Evolutionary conservation across 2,888 invertebrate genomes (phyloP), one percentile per base, ranked within the genome.

Genomic region (Polydesmus complanatus): DNA sequence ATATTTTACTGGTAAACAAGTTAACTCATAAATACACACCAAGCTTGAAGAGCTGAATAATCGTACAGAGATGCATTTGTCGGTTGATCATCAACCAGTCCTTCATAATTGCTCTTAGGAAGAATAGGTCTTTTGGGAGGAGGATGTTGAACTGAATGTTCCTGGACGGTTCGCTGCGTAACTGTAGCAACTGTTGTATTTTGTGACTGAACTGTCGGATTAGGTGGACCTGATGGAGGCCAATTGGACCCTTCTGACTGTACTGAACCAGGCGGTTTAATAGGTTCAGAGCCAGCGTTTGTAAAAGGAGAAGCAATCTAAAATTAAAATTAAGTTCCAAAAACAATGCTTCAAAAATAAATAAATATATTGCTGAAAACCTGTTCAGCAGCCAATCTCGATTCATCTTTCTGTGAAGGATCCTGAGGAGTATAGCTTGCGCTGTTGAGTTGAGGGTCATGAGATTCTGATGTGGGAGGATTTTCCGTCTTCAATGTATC

Each of bases 11-110:
- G 37, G 37, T n/a, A n/a, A n/a, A 52, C 18, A 53, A 22, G 5
- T 37, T 37, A 14, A 37, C 37, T 37, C n/a, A n/a, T n/a, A n/a
- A 37, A 5, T 58, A 77, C 81, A 79, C 71, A 88, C 92, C 91
- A 92, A 52, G 85, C 86, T 72, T 87, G 82, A 67, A 88, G 80
- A 68, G 84, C 83, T 67, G 88, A 81, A 77, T 91, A 92, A 76
- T 94, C 92, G 75, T 94, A 94, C 22, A 95, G 80, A 77, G 86
- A 81, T 68, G 87, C 84, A 66, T 87, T 79, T 58, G 64, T 66
- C 61, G 84, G 81, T 72, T 92, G 90, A 68, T 89, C 89, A 26
- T 85, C 81, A 60, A 86, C 79, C 68, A 85, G 84, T 63, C 82
- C 82, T 69, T 91, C 88, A 67, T 85, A 83, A 70, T 88, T 88